Percentiles rank a stretch among this genome's conserved stretches.
Evolutionary conservation across 2,888 invertebrate genomes (phyloP).

Genomic region (Hydraecia micacea): DNA sequence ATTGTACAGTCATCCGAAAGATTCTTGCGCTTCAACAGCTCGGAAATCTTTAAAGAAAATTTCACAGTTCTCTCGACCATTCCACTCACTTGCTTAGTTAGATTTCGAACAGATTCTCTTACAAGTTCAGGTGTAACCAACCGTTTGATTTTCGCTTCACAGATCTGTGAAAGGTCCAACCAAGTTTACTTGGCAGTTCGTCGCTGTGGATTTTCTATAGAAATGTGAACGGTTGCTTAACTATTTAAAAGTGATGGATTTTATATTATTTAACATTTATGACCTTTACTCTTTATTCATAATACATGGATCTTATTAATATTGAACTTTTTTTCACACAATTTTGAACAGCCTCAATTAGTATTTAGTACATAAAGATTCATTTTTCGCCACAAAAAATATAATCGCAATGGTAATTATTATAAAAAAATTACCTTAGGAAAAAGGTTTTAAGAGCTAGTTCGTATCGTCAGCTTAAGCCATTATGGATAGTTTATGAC

Average conservation of each 20-base stretch:
- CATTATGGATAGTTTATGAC: neutral
- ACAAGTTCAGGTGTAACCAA: conserved; percentile 24
- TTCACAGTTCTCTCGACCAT: conserved; percentile 56
- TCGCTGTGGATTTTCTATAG: neutral
- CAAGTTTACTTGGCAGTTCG: conserved; percentile 20
- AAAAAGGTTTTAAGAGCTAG: no score
- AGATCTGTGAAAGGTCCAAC: conserved; percentile 27
- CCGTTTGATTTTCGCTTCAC: conserved; percentile 52
- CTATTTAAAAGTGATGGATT: neutral
- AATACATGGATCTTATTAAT: neutral
- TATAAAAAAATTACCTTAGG: neutral
- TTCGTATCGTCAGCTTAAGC: neutral
- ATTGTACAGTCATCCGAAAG: conserved; percentile 41
- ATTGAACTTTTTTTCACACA: neutral
- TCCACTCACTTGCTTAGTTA: conserved; percentile 43
- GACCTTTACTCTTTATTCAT: no score
- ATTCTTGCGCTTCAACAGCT: conserved; percentile 44
- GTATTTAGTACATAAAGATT: no score
- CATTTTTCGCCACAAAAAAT: no score
- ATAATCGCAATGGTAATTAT: neutral
- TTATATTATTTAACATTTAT: neutral
- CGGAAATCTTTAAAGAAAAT: conserved; percentile 63
- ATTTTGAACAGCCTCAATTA: neutral
- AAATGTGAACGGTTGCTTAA: neutral
- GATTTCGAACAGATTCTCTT: conserved; percentile 51